Base-by-base conservation (phyloP, 2,797 vertebrate genomes). In the Pachyuromys duprasi region DNA sequence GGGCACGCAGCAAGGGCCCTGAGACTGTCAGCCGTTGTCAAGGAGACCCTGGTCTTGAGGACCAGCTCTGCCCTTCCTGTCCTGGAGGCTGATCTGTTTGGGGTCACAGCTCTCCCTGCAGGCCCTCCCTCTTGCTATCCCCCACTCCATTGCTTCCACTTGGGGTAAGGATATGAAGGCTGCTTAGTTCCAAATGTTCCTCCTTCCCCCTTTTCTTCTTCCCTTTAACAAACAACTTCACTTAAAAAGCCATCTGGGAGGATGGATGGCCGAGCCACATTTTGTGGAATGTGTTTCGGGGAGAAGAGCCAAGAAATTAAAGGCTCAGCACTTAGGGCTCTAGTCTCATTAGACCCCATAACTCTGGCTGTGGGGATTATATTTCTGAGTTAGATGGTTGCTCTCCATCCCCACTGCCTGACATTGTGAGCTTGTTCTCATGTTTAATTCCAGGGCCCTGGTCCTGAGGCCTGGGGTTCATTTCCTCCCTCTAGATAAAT, bases 181-280 rank as follows among this genome's bases (percentile, higher is more conserved):
- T 20, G 33, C 39, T 3, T 18, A 1, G 20, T 53, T 75, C 20
- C 70, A 31, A 39, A 83, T 28, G 12, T 42, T 69, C 57, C 15
- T 57, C 28, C 69, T 11, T 49, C 53, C 31, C 0, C 39, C 36
- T 67, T 89, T 86, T 31, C 93, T 69, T 95, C 88, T 94, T 72
- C 76, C 62, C 8, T 31, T 74, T 62, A 86, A 91, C 86, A 91
- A 96, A 89, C 79, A 89, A 63, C 90, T 88, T 88, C 93, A 90
- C 96, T 96, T 95, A 83, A 94, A 92, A 92, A 96, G 97, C 97
- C 96, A 94, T 95, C 97, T 97, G 97, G 86, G 95, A 92, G 91
- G 91, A 90, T 93, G 92, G 84, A 90, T 96, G 95, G 76, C 81
- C 80, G 92, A 28, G 95, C 81, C 75, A 60, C 88, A 86, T 94